Evolutionary conservation across 2,113 vertebrate genomes (phyloP).

Genomic region (Ploceus nigricollis): DNA sequence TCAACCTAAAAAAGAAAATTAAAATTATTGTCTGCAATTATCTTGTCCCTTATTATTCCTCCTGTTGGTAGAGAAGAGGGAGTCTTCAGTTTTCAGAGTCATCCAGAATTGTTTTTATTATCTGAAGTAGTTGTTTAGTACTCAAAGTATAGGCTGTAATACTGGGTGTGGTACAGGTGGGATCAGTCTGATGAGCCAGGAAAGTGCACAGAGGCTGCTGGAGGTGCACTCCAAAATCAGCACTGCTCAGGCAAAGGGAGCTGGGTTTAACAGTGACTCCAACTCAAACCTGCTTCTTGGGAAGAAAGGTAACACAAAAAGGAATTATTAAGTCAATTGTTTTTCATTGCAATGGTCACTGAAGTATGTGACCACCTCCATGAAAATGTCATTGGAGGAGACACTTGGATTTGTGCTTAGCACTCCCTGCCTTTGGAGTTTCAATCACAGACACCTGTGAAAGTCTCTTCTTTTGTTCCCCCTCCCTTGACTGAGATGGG

Average conservation of each 20-base stretch:
- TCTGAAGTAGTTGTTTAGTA: background rate
- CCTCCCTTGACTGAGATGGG: background rate
- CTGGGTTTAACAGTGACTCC: background rate
- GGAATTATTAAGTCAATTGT: background rate
- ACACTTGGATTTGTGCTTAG: background rate
- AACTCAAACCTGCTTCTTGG: background rate
- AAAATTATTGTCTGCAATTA: background rate
- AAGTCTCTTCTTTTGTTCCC: background rate
- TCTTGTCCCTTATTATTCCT: background rate
- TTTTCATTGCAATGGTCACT: background rate
- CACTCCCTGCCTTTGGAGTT: background rate
- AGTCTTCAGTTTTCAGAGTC: background rate
- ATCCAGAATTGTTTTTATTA: background rate
- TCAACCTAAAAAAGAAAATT: background rate
- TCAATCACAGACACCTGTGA: background rate
- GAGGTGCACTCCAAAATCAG: background rate
- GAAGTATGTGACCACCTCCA: background rate
- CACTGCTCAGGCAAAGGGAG: background rate
- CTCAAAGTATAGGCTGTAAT: accelerated
- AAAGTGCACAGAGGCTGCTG: background rate
- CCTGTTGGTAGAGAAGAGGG: background rate
- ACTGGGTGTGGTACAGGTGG: background rate
- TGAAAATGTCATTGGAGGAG: background rate
- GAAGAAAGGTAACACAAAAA: background rate
- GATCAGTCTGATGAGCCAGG: too few species aligned